Evolutionary conservation across 2,888 invertebrate species (phyloP).

Genomic region (Vandiemenella viatica): DNA sequence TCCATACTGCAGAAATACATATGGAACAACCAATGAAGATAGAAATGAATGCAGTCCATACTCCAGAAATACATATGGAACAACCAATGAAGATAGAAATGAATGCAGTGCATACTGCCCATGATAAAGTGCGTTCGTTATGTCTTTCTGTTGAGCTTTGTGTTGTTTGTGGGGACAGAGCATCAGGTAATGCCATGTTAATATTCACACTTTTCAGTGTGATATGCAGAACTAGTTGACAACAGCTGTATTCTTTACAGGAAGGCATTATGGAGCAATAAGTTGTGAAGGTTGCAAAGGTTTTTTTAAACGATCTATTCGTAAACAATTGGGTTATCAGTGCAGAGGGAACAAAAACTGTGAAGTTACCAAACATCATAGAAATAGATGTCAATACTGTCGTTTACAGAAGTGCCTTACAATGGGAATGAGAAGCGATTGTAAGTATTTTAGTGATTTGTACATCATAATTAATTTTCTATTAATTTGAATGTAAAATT

Average conservation of each 20-base stretch:
- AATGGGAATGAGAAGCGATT: constrained; percentile 98
- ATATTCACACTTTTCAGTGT: too few relatives aligned
- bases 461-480: not conserved
- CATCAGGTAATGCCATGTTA: constrained; percentile 45
- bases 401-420: constrained; percentile 92
- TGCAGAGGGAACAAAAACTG: constrained; percentile 93
- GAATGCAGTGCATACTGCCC: constrained; percentile 17
- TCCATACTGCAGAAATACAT: constrained; percentile 19
- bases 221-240: too few relatives aligned
- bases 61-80: too few relatives aligned
- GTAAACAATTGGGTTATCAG: constrained; percentile 92
- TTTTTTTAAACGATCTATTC: constrained; percentile 93
- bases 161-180: constrained; percentile 90
- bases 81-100: constrained; percentile 13
- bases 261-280: constrained; percentile 85
- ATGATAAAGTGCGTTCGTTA: constrained; percentile 27
- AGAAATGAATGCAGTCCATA: constrained; percentile 14
- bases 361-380: constrained; percentile 95
- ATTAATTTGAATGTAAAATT: not conserved
- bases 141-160: constrained; percentile 68
- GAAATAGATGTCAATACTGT: constrained; percentile 97
- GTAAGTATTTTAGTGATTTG: constrained; percentile 59
- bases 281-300: constrained; percentile 96
- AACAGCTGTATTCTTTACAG: constrained; percentile 22
- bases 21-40: constrained; percentile 14